These are phyloP conservation scores for Aptenodytes patagonicus DNA, from an alignment of 2,113 vertebrate species.

Conservation along the genomic window DNA sequence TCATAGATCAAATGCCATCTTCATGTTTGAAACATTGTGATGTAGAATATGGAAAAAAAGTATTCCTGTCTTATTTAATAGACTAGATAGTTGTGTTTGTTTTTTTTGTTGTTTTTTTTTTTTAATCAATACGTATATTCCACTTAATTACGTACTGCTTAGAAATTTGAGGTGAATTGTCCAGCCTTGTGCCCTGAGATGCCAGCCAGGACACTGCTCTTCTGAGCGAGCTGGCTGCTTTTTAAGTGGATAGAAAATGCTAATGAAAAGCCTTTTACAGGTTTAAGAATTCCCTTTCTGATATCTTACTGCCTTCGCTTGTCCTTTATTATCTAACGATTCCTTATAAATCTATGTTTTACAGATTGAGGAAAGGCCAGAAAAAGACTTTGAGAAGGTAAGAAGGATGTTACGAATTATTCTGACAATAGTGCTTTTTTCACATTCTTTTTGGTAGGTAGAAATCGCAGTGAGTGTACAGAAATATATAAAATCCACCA, in stretches of 20 bases:
- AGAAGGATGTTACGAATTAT: background rate
- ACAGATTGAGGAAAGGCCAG: constrained; percentile 79
- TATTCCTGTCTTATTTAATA: background rate
- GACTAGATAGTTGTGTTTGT: no score
- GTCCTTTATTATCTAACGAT: no score
- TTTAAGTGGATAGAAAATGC: background rate
- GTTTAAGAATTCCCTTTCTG: background rate
- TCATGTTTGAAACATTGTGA: background rate
- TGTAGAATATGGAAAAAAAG: background rate
- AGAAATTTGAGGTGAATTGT: background rate
- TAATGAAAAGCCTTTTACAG: background rate
- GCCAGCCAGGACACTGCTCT: background rate
- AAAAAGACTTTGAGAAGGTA: constrained; percentile 84
- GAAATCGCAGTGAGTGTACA: background rate
- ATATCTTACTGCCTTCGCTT: background rate
- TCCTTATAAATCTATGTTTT: background rate
- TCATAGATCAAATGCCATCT: background rate
- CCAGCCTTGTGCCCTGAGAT: background rate
- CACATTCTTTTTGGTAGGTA: background rate
- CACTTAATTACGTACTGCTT: background rate
- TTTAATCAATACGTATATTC: background rate
- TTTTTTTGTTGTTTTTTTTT: background rate
- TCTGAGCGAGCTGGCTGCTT: background rate
- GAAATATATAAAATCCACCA: background rate
- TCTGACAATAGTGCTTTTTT: background rate